Base-by-base conservation (phyloP, 2,113 vertebrate genomes). In the Nyctibius bracteatus region DNA sequence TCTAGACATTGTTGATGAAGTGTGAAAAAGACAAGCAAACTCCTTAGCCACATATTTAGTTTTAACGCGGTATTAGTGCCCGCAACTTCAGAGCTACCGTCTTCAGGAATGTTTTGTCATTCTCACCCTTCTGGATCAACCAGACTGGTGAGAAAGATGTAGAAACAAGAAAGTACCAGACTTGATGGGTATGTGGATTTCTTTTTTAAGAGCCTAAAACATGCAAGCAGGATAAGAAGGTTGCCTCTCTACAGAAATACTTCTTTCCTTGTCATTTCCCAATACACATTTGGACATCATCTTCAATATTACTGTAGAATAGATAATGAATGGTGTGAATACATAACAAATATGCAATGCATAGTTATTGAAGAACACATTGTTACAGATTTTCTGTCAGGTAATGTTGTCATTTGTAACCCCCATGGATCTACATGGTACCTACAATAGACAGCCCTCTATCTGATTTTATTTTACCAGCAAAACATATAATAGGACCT, bases 11-110 rank as follows among this genome's bases (percentile, higher is more conserved):
- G 95, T 62, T 94, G 75, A 94, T 92, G 68, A 41, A 81, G 88
- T 84, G 21, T 92, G 91, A 80, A 96, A 90, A 92, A 77, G 74
- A 86, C 94, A 96, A 84, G 83, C 39, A 85, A 95, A 92, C 31
- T 92, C 89, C 88, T 88, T 21, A 72, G 57, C 82, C 73, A 77
- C 39, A n/a, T 31, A 81, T 95, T 94, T 63, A 37, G 14, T 66
- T 79, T 96, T 86, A 67, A 73, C 66, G 75, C 59, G 46, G 44
- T 6, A 18, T 84, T 66, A 47, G 19, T 30, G 71, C 58, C 82
- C 30, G 5, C 43, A 63, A 9, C 58, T 61, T 62, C 61, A 61
- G 73, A 93, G 62, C 46, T 62, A 51, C 37, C 12, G 22, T 66
- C 14, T 52, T 79, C 82, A 81, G 83, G 65, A 90, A 63, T 55